Conservation (phyloP, 2,888 invertebrate genomes). For the Polyploca ridens region DNA sequence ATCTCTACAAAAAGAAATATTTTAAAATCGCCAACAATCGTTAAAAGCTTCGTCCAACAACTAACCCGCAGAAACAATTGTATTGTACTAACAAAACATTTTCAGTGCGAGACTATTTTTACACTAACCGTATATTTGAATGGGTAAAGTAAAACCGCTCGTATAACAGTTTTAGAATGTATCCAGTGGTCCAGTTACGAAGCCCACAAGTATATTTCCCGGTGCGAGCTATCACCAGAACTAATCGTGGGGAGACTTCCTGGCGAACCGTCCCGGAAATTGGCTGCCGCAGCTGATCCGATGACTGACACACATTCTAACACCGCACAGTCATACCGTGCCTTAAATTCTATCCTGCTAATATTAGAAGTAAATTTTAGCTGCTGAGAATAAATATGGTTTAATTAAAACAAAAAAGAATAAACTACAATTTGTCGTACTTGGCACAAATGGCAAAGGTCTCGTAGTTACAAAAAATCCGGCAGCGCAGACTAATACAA, state of each 20-base stretch:
- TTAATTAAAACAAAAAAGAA: no score
- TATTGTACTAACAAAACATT: neutral
- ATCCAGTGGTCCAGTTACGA: neutral
- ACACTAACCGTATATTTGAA: neutral
- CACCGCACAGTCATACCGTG: neutral
- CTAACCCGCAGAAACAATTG: neutral
- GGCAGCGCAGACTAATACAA: neutral
- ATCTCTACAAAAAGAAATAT: neutral
- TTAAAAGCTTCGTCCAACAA: neutral
- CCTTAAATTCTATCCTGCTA: conserved; percentile 34
- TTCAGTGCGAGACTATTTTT: neutral
- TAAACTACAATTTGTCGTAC: neutral
- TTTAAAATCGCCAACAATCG: neutral
- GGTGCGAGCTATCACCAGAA: conserved; percentile 17
- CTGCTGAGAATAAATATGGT: neutral
- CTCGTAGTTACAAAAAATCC: neutral
- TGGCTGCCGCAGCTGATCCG: conserved; percentile 52
- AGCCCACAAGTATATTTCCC: conserved; percentile 19
- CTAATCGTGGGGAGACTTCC: conserved; percentile 44
- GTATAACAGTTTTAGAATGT: conserved; percentile 2
- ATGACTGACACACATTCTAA: conserved; percentile 25
- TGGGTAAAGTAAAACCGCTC: neutral
- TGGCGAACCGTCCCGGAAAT: conserved; percentile 56
- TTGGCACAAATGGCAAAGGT: neutral
- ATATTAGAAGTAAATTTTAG: conserved; percentile 24